Conservation (phyloP, 2,113 vertebrate genomes). For the Melospiza melodia region DNA sequence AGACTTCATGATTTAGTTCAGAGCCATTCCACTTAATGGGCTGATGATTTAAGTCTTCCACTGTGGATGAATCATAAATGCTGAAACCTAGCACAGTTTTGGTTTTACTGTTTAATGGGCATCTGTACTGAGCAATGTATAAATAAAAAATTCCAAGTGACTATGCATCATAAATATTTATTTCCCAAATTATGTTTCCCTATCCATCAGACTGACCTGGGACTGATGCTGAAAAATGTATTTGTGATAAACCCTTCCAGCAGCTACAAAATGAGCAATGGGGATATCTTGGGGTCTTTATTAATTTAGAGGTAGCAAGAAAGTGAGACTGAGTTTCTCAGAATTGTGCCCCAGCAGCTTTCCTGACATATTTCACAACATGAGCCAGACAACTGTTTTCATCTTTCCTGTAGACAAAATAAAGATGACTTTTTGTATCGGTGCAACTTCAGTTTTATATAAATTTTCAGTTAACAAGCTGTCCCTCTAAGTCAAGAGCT, state of each 20-base stretch:
- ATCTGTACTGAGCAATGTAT: neutral
- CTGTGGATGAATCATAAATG: constrained; percentile 19
- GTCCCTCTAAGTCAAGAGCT: neutral
- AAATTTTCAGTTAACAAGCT: neutral
- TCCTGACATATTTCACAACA: constrained; percentile 32
- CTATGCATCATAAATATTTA: constrained; percentile 63
- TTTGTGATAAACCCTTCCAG: neutral
- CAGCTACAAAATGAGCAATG: neutral
- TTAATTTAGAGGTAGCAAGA: neutral
- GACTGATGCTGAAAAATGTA: constrained; percentile 17
- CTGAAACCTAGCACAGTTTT: constrained; percentile 25
- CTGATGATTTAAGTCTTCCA: constrained; percentile 41
- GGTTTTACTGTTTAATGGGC: constrained; percentile 36
- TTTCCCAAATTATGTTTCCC: constrained; percentile 33
- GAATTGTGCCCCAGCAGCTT: neutral
- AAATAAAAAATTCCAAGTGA: constrained; percentile 34
- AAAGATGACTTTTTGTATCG: constrained; percentile 20
- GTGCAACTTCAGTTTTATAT: neutral
- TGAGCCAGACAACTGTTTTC: constrained; percentile 16
- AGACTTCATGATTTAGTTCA: constrained; percentile 40
- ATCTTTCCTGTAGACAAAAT: constrained; percentile 43
- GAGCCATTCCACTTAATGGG: constrained; percentile 23
- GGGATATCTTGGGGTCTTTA: neutral
- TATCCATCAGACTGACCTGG: neutral
- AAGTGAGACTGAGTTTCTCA: constrained; percentile 14